A percentile compares a stretch with the other conserved stretches of the same genome.
These are phyloP conservation scores for Passer domesticus DNA, from an alignment of 2,113 vertebrate genomes.

Conservation along the genomic window DNA sequence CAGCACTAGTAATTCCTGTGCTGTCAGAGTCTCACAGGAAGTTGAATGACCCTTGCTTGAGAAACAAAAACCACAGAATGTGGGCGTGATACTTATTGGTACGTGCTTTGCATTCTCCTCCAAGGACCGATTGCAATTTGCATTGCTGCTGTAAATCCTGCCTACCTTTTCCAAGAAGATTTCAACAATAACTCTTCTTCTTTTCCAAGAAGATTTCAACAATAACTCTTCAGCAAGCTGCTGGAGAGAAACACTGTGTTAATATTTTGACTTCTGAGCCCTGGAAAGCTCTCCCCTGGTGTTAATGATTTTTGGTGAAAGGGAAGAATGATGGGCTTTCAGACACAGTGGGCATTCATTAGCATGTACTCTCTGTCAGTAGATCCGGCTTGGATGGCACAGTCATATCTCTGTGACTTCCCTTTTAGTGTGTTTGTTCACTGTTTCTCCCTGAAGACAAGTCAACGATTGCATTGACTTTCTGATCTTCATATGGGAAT, in stretches of 20 bases:
- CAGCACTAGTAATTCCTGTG: slow-evolving; percentile 10
- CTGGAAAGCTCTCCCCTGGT: not conserved
- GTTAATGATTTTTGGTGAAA: not conserved
- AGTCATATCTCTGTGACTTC: not conserved
- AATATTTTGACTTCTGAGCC: not conserved
- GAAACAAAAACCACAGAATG: slow-evolving; percentile 34
- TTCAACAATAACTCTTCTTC: not conserved
- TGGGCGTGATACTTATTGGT: slow-evolving; percentile 21
- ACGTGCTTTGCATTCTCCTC: not conserved
- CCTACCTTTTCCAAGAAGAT: not conserved
- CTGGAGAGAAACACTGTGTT: not conserved
- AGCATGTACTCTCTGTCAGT: not conserved
- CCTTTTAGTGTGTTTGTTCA: not conserved
- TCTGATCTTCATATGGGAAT: not conserved
- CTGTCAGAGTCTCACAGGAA: slow-evolving; percentile 16
- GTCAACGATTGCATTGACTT: not conserved
- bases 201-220: no score
- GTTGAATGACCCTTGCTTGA: not conserved
- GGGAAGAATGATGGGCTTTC: not conserved
- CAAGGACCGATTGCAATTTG: not conserved
- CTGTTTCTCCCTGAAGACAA: not conserved
- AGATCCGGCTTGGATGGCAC: not conserved
- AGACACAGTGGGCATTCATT: not conserved
- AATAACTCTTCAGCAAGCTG: rapidly evolving
- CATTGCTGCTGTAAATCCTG: not conserved